Percentiles rank a stretch among this genome's conserved stretches.
These are phyloP conservation scores for Nettapus auritus DNA, from an alignment of 2,113 vertebrate genomes.

Conservation along the genomic window DNA sequence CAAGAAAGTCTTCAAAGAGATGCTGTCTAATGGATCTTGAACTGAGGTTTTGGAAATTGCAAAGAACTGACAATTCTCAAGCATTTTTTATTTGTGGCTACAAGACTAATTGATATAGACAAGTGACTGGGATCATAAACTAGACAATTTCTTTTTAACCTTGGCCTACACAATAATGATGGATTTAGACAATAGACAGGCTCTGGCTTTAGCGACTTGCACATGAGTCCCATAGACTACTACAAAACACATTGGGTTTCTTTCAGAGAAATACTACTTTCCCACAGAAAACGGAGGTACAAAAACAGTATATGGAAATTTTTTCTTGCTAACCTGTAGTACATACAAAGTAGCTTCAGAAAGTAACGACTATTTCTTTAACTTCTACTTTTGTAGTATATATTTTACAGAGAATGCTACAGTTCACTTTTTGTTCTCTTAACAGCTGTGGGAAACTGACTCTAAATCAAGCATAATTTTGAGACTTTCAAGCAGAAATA, in stretches of 20 bases:
- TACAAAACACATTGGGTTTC: not conserved
- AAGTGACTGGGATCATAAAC: not conserved
- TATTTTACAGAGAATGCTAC: not conserved
- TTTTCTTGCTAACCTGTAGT: not conserved
- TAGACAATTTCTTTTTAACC: conserved; percentile 16
- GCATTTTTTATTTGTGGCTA: not conserved
- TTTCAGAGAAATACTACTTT: not conserved
- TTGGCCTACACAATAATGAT: not conserved
- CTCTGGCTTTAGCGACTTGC: not conserved
- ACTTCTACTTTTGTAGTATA: not conserved
- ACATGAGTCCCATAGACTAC: not conserved
- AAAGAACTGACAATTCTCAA: not conserved
- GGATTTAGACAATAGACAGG: not conserved
- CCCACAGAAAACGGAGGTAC: not conserved
- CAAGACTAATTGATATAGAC: not conserved
- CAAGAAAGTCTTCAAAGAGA: not conserved
- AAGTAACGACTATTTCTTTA: not conserved
- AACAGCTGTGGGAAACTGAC: not conserved
- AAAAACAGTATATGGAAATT: not conserved
- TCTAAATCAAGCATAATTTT: not conserved
- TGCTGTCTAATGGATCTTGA: not conserved
- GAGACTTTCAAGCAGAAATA: not conserved
- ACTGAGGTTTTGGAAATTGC: not conserved
- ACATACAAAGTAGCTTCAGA: not conserved
- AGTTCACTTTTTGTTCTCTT: not conserved